Evolutionary conservation across 2,888 invertebrate species (phyloP).

Genomic region (Dione vanillae): DNA sequence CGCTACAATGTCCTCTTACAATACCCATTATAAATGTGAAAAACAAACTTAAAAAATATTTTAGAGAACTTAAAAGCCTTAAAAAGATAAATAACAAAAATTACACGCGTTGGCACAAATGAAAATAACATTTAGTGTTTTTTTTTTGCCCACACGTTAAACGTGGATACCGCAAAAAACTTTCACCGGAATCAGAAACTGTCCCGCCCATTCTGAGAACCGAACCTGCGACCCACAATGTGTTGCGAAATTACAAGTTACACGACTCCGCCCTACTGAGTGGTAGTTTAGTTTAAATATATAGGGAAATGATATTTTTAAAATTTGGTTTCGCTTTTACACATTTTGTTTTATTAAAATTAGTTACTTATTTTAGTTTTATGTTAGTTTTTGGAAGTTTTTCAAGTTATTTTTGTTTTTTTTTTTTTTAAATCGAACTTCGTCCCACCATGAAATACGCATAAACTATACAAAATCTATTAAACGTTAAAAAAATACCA

Average conservation of each 20-base stretch:
- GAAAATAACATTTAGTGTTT: slow-evolving; percentile 27
- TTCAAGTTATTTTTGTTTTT: too few species aligned
- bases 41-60: background rate
- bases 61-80: too few species aligned
- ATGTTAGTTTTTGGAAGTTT: too few species aligned
- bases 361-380: background rate
- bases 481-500: background rate
- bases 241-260: slow-evolving; percentile 49
- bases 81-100: slow-evolving; percentile 30
- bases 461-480: background rate
- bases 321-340: background rate
- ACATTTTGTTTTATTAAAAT: background rate
- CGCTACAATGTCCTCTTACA: too few species aligned
- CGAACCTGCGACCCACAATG: slow-evolving; percentile 51
- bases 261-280: slow-evolving; percentile 43
- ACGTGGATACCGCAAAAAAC: slow-evolving; percentile 53
- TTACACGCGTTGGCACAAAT: slow-evolving; percentile 32
- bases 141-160: slow-evolving; percentile 48
- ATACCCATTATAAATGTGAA: too few species aligned
- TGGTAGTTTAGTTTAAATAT: slow-evolving; percentile 29
- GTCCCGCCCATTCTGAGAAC: slow-evolving; percentile 60
- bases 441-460: background rate
- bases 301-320: slow-evolving; percentile 10
- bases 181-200: slow-evolving; percentile 58
- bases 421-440: too few species aligned